Evolutionary conservation across 2,113 vertebrate species (phyloP).

Genomic region (Myotis brandtii): DNA sequence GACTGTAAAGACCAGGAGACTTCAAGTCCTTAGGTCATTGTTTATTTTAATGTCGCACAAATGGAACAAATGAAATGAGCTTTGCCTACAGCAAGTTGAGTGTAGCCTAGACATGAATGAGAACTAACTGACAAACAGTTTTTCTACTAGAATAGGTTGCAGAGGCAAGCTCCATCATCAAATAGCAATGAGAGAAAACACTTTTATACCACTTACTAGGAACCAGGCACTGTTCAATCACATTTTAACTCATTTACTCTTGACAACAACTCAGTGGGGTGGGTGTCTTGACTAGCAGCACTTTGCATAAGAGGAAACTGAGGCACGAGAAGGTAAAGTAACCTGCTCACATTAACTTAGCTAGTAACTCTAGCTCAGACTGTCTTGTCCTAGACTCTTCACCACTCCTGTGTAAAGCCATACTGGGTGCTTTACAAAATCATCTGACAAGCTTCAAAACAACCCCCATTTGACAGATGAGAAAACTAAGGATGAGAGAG

Average conservation of each 20-base stretch:
- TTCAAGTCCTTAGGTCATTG: neutral
- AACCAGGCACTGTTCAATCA: neutral
- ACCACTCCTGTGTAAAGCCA: neutral
- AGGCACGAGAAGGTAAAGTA: neutral
- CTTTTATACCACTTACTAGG: neutral
- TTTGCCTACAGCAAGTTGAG: neutral
- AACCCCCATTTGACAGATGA: conserved; percentile 12
- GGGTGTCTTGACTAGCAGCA: neutral
- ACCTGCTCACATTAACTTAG: neutral
- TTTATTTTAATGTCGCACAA: neutral
- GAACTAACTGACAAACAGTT: neutral
- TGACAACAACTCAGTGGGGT: neutral
- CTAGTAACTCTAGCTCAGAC: neutral
- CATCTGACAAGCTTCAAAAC: neutral
- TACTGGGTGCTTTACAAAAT: neutral
- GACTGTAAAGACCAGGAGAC: neutral
- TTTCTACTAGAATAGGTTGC: neutral
- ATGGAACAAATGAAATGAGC: neutral
- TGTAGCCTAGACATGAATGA: neutral
- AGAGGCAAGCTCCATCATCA: neutral
- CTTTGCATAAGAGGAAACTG: neutral
- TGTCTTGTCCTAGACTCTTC: neutral
- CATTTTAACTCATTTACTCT: neutral
- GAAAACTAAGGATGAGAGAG: conserved; percentile 11
- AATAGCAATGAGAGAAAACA: neutral